Conservation (phyloP, 2,797 vertebrate species). For the Brachyalestes nurse region DNA sequence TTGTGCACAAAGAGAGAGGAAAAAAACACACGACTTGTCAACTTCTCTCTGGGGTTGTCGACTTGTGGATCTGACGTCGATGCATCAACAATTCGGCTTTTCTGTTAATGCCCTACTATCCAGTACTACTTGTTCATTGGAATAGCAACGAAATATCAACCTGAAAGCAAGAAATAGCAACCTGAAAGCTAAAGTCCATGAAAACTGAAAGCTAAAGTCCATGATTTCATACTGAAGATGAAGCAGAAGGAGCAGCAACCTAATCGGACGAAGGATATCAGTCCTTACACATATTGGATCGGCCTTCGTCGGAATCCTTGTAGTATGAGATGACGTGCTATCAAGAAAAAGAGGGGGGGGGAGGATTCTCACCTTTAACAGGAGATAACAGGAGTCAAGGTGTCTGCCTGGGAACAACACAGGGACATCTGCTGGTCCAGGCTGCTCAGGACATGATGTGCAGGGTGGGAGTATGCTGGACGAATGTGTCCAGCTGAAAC, state of each 20-base stretch:
- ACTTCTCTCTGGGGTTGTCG: too few species aligned
- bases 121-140: conserved; percentile 66
- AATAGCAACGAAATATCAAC: conserved; percentile 96
- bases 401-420: conserved; percentile 93
- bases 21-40: too few species aligned
- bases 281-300: conserved; percentile 94
- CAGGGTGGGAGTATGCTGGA: conserved; percentile 99
- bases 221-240: neutral
- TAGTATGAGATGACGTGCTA: conserved; percentile 91
- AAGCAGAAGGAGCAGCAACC: conserved; percentile 70
- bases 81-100: conserved; percentile 80
- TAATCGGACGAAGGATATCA: conserved; percentile 89
- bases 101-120: too few species aligned
- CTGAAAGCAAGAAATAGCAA: conserved; percentile 66
- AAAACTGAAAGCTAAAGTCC: neutral
- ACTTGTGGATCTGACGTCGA: too few species aligned
- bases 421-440: conserved; percentile 97
- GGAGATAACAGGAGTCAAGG: conserved; percentile 91
- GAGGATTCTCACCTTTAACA: conserved; percentile 84
- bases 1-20: too few species aligned
- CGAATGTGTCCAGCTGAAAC: conserved; percentile 93
- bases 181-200: neutral
- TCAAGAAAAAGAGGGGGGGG: neutral
- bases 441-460: conserved; percentile 92
- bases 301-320: conserved; percentile 88